Base-by-base conservation (phyloP, 2,113 vertebrate genomes). In the Pipra filicauda region DNA sequence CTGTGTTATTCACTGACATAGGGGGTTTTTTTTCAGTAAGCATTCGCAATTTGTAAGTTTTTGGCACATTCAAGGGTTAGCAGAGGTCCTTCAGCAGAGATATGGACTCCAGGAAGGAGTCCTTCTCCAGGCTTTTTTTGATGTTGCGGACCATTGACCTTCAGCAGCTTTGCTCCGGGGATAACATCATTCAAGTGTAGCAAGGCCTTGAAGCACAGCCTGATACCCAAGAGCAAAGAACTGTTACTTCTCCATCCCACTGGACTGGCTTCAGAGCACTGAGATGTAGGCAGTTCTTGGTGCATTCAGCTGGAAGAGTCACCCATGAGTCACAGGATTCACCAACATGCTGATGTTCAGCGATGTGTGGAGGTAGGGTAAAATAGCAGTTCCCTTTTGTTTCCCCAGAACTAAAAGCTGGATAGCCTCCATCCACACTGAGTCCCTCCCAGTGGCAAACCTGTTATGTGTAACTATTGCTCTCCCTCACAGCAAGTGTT, bases 251-350 rank as follows among this genome's bases (percentile, higher is more conserved):
- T 73, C 55, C 3, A 3, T 88, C 71, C 79, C 76, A 54, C 51
- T 81, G 65, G 84, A 44, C 49, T 89, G 65, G 30, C 73, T 67
- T 87, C 80, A 74, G 75, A 92, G 73, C 57, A 48, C 27, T 48
- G 79, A 66, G 49, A 78, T 59, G 41, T 11, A 70, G 78, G 78
- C 89, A 75, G 31, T 44, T 43, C 55, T 85, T 15, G 48, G 54
- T 73, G 85, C 85, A 61, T 89, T 93, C 93, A 85, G 18, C 80
- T 88, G 72, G 88, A 96, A 96, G 70, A 89, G 89, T 94, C 83
- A 90, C 77, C 74, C 76, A 0, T 79, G 85, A 88, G 41, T 84
- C 71, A 85, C 15, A 41, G 46, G 66, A 66, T 66, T 61, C 55
- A 41, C 24, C 37, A 52, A 39, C 22, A 27, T 17, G 15, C 15